Evolutionary conservation across 2,888 invertebrate species (phyloP), one percentile per base, ranked within the genome.

Genomic region (Caenorhabditis macrosperma): DNA sequence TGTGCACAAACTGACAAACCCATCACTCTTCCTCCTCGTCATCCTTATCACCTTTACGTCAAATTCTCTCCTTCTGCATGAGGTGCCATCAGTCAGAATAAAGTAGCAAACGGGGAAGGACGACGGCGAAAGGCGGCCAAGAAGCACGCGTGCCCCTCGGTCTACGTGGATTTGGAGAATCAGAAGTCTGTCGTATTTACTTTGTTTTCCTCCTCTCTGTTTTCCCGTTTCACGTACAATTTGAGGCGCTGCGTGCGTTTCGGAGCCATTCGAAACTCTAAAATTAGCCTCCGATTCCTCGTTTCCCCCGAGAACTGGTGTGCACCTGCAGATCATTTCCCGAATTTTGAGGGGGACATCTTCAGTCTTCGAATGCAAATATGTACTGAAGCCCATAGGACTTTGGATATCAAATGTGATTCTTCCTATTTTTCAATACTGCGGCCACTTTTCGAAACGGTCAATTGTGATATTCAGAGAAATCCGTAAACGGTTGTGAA

Each of bases 141-240:
- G n/a, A n/a, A n/a, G n/a, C n/a, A n/a, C 44, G 15, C 12, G 3
- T 44, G 44, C 17, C n/a, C 44, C 20, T 17, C 3, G 3, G 44
- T 44, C 44, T 44, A 44, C 44, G 44, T 44, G 44, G 44, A 44
- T 44, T 44, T 44, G 17, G 44, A 44, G 44, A 44, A 44, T 44
- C 44, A 44, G 44, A 44, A 44, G 44, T 3, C 44, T 9, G 10
- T 33, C 33, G 5, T 10, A 7, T 33, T 33, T 5, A 17, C 17
- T 44, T 33, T 5, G 5, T 33, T 33, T 33, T 33, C 9, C 33
- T 5, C 33, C 33, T 44, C 44, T 44, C 17, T 44, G 17, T 44
- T 5, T 9, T 2, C 9, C 3, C n/a, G n/a, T 44, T 44, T 20
- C 1, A 44, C 44, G 44, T 38, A 38, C 38, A 38, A 38, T 38